Percentiles rank a stretch among this genome's conserved stretches.
These are phyloP conservation scores for Nebria brevicollis DNA, from an alignment of 2,888 invertebrate species.

Conservation along the genomic window DNA sequence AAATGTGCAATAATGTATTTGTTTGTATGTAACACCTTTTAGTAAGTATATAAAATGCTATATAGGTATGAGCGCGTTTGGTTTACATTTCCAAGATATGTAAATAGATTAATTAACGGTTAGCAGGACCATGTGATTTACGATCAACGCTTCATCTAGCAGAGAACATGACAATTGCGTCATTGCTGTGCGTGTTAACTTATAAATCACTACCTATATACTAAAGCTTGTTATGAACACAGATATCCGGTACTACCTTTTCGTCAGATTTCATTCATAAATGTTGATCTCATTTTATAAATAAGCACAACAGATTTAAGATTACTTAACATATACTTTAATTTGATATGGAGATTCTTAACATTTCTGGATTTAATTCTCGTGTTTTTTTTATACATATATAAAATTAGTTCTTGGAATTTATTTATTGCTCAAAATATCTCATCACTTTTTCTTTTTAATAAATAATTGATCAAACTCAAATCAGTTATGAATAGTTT, in stretches of 20 bases:
- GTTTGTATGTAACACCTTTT: background rate
- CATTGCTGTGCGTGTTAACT: constrained; percentile 3
- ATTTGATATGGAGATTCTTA: too few species aligned
- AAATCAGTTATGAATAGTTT: background rate
- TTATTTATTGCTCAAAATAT: too few species aligned
- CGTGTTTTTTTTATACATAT: too few species aligned
- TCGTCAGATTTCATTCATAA: background rate
- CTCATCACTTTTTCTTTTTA: too few species aligned
- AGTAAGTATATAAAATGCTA: background rate
- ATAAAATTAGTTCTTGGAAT: too few species aligned
- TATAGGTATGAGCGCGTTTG: background rate
- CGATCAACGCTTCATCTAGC: constrained; percentile 22
- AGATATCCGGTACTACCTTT: background rate
- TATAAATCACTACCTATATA: background rate
- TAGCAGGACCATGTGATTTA: constrained; percentile 31
- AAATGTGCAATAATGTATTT: background rate
- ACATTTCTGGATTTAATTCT: too few species aligned
- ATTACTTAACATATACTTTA: background rate
- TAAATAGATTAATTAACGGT: constrained; percentile 38
- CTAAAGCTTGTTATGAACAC: background rate
- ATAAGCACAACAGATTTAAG: too few species aligned
- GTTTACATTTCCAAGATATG: constrained; percentile 17
- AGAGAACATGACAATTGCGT: constrained; percentile 30
- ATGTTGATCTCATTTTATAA: too few species aligned
- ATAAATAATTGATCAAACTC: background rate